A percentile compares a stretch with the other conserved stretches of the same genome.
Evolutionary conservation across 2,888 invertebrate species (phyloP).

Genomic region (Meteorus colon): DNA sequence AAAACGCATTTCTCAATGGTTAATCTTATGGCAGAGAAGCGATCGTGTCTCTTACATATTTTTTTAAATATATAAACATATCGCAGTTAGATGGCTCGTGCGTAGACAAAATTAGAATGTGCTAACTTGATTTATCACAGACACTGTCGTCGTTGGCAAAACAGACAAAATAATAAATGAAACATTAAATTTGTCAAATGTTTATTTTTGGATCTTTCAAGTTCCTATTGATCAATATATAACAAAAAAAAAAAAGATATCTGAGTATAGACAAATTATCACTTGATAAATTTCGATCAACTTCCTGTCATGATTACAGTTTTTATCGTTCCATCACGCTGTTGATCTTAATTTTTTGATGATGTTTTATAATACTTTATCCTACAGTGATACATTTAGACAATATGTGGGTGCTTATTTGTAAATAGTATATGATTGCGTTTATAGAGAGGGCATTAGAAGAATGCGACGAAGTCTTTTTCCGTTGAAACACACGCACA

Average conservation of each 20-base stretch:
- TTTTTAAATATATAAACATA: neutral
- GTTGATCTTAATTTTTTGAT: neutral
- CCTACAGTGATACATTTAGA: constrained; percentile 50
- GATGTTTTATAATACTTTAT: constrained; percentile 42
- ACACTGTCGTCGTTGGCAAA: constrained; percentile 43
- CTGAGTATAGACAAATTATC: neutral
- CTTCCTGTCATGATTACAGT: neutral
- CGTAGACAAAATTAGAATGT: constrained; percentile 47
- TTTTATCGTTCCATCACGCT: neutral
- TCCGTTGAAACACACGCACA: constrained; percentile 47
- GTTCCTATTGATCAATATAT: no score
- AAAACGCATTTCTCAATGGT: neutral
- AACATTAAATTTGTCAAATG: constrained; percentile 36
- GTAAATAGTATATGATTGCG: constrained; percentile 50
- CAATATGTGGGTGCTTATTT: constrained; percentile 51
- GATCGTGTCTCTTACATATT: neutral
- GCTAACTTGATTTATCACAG: constrained; percentile 52
- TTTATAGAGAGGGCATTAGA: neutral
- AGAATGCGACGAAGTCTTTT: constrained; percentile 7
- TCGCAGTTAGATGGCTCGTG: constrained; percentile 20
- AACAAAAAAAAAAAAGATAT: constrained; percentile 15
- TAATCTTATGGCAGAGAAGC: constrained; percentile 1
- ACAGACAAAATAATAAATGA: constrained; percentile 38
- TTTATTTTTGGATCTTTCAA: neutral
- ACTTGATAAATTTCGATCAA: neutral